phyloP scores from a whole-genome alignment of 2,888 invertebrate species.

The Acanthosepion lycidas region DNA sequence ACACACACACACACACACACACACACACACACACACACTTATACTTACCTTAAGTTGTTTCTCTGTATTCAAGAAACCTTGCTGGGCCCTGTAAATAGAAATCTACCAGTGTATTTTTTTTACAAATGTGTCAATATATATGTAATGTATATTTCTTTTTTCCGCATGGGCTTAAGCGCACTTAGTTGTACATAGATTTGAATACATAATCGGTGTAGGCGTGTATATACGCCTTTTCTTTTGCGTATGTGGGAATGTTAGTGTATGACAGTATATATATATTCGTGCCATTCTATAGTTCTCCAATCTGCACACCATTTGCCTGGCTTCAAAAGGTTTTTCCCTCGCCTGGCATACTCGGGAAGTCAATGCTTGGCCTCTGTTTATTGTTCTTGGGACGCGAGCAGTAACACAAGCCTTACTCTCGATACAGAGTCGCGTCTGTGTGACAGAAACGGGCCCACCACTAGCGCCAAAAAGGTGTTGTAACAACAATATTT shows the following conservation, averaged over 20 bases:
- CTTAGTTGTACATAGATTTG: no score
- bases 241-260: background rate
- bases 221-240: no score
- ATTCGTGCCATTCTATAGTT: background rate
- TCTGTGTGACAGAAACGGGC: background rate
- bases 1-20: no score
- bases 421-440: background rate
- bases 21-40: no score
- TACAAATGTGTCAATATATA: no score
- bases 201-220: no score
- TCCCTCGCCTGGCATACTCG: background rate
- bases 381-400: background rate
- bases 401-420: background rate
- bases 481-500: background rate
- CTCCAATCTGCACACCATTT: background rate
- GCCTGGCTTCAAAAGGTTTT: constrained; percentile 16
- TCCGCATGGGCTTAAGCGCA: no score
- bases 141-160: no score
- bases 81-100: no score
- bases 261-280: background rate
- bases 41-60: no score
- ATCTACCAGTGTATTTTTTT: no score
- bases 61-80: no score
- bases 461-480: background rate
- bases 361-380: background rate